Conservation (phyloP, 1,140 invertebrate genomes). For the Mylabris phalerata region DNA sequence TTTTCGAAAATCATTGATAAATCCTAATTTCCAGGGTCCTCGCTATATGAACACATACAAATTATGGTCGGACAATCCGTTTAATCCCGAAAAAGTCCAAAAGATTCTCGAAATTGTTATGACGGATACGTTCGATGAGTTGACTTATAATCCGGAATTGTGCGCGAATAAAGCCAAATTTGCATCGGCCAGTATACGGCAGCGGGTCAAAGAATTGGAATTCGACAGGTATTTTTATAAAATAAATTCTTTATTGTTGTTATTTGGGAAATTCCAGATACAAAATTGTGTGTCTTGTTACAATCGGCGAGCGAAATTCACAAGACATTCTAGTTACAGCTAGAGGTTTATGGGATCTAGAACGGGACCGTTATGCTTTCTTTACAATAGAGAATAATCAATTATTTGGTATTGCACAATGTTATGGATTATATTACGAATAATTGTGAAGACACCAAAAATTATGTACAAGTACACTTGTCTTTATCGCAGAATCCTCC, state of each 20-base stretch:
- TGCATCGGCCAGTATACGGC: slow-evolving; percentile 41
- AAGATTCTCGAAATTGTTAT: slow-evolving; percentile 43
- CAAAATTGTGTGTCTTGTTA: slow-evolving; percentile 48
- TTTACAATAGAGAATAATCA: slow-evolving; percentile 47
- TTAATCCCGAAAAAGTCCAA: slow-evolving; percentile 43
- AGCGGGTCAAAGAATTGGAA: slow-evolving; percentile 42
- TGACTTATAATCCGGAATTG: slow-evolving; percentile 40
- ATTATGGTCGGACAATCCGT: slow-evolving; percentile 43
- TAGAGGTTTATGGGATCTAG: slow-evolving; percentile 51
- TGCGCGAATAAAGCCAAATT: slow-evolving; percentile 38
- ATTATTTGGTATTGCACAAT: slow-evolving; percentile 47
- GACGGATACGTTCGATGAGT: slow-evolving; percentile 41
- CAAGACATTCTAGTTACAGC: slow-evolving; percentile 46
- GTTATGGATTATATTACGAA: slow-evolving; percentile 53
- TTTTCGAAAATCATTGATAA: too few relatives aligned
- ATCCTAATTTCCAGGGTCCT: slow-evolving; percentile 26
- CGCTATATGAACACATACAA: slow-evolving; percentile 46
- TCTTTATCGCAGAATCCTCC: neutral
- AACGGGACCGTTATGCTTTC: slow-evolving; percentile 48
- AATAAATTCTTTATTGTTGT: neutral
- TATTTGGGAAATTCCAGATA: slow-evolving; percentile 41
- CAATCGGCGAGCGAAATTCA: slow-evolving; percentile 50
- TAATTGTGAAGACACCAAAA: slow-evolving; percentile 19
- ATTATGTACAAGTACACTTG: neutral
- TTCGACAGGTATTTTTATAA: slow-evolving; percentile 32